These are phyloP conservation scores for Drosophila anceps DNA, from an alignment of 2,888 invertebrate species.

Conservation along the genomic window DNA sequence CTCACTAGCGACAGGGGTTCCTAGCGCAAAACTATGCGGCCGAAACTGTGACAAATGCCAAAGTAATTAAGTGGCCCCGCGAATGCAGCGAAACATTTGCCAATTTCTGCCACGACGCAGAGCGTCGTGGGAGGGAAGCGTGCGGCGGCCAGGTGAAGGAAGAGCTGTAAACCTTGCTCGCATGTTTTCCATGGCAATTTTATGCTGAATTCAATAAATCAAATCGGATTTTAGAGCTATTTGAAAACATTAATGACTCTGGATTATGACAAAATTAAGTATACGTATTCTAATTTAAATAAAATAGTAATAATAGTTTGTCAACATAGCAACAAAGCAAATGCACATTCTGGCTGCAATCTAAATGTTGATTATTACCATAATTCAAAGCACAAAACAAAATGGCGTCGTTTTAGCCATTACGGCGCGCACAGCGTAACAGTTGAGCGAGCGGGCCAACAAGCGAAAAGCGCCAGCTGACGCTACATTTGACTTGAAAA, in stretches of 20 bases:
- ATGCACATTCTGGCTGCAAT: not conserved
- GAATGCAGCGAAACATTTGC: slow-evolving; percentile 39
- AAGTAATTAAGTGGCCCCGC: slow-evolving; percentile 58
- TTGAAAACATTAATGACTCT: not conserved
- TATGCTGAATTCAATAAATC: slow-evolving; percentile 54
- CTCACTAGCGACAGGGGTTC: slow-evolving; percentile 28
- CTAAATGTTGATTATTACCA: not conserved
- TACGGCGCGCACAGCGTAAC: slow-evolving; percentile 30
- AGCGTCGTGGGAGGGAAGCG: not conserved
- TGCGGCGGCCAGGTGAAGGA: not conserved
- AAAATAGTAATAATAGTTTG: not conserved
- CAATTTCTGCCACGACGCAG: slow-evolving; percentile 15
- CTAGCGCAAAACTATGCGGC: slow-evolving; percentile 21
- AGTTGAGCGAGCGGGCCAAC: slow-evolving; percentile 45
- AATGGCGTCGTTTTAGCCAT: slow-evolving; percentile 28
- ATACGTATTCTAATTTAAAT: not conserved
- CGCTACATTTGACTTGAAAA: slow-evolving; percentile 17
- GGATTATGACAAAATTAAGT: not conserved
- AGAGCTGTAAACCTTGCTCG: slow-evolving; percentile 23
- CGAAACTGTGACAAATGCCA: slow-evolving; percentile 61
- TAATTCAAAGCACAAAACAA: slow-evolving; percentile 24
- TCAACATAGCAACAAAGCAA: not conserved
- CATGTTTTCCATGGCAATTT: slow-evolving; percentile 49
- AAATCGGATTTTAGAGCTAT: slow-evolving; percentile 39
- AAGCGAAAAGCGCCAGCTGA: slow-evolving; percentile 51